Percentiles rank a stretch among this genome's conserved stretches.
These are phyloP conservation scores for Microctonus brassicae DNA, from an alignment of 2,888 invertebrate species.

Conservation along the genomic window DNA sequence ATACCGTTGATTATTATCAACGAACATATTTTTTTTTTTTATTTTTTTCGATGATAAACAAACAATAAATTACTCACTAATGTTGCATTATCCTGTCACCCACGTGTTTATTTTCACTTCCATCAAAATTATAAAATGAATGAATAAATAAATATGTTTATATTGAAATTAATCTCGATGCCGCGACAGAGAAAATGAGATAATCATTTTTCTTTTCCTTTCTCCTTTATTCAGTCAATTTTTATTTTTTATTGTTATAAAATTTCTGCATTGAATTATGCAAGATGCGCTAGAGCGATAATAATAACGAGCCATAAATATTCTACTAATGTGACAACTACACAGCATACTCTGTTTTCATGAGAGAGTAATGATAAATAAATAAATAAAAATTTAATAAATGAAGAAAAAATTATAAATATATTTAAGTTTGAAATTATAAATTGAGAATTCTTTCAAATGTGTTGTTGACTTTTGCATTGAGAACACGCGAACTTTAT, in stretches of 20 bases:
- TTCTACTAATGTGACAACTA: constrained; percentile 19
- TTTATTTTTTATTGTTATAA: background rate
- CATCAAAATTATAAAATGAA: background rate
- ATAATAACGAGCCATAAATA: constrained; percentile 25
- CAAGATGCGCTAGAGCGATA: constrained; percentile 22
- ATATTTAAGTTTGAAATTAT: background rate
- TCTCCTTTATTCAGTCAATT: background rate
- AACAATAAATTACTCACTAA: constrained; percentile 44
- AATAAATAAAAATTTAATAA: background rate
- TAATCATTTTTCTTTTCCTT: background rate
- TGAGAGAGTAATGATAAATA: background rate
- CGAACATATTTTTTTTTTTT: no score
- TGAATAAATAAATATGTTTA: background rate
- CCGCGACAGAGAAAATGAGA: background rate
- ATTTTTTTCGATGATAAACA: constrained; percentile 38
- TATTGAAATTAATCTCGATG: background rate
- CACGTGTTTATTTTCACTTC: background rate
- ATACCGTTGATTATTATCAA: background rate
- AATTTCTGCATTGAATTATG: constrained; percentile 22
- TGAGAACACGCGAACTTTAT: no score
- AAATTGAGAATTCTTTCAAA: background rate
- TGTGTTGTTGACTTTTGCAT: constrained; percentile 7
- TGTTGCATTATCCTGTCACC: constrained; percentile 43
- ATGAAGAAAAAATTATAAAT: constrained; percentile 18
- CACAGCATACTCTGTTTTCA: background rate